Evolutionary conservation across 2,113 vertebrate genomes (phyloP), one percentile per base, ranked within the genome.

Genomic region (Willisornis vidua): DNA sequence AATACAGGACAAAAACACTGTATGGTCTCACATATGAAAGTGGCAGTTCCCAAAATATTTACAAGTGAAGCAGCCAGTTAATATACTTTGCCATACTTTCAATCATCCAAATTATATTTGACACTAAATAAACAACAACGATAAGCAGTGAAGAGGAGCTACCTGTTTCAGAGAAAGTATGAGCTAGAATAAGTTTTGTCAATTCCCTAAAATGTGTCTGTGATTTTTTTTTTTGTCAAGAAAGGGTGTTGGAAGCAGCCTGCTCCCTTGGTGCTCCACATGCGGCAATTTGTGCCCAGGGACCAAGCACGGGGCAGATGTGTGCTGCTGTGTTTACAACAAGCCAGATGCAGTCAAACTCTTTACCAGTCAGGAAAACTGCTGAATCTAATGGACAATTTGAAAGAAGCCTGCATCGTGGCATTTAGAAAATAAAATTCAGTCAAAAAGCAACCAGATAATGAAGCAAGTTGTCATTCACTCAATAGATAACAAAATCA

Each of bases 31-130:
- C 0, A 0, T 16, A 43, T 3, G 8, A 48, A 88, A 55, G 55
- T 46, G 59, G 59, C 39, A 77, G 49, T 31, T 90, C 55, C 85
- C 79, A 80, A 96, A 95, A 77, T 67, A 93, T 74, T 96, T 71
- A 84, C 79, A 70, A 2, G 9, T 26, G 63, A 46, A 83, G 41
- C 72, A 70, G 67, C 19, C 63, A 65, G 49, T 72, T 96, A 88
- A 80, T 59, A 14, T 7, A 33, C 20, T 66, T 58, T 66, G 25
- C 78, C 71, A 31, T 31, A 28, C 54, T 84, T 90, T 94, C 37
- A 5, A 92, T 88, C 70, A 89, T 61, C 19, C 14, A 25, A 76
- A 93, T 90, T 72, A n/a, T 4, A 82, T 12, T 58, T 79, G 87
- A 94, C 85, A 79, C 85, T 61, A 72, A 79, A 72, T 61, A 89